Evolutionary conservation across 2,113 vertebrate species (phyloP).

Genomic region (Dipodomys stephensi): DNA sequence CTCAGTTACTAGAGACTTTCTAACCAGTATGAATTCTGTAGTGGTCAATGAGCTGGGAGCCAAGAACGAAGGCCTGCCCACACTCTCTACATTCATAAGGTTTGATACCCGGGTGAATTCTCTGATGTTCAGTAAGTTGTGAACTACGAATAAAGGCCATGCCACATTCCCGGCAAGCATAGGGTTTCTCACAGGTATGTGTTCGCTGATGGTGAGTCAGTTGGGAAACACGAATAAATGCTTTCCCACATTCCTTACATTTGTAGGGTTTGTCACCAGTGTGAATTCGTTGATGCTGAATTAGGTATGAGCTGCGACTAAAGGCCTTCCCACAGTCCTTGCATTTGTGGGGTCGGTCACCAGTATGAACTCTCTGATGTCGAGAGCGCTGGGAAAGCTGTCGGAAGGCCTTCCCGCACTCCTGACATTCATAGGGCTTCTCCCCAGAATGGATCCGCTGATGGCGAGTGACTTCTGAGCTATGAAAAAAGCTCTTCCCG

Average conservation of each 20-base stretch:
- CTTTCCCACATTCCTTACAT: slow-evolving; percentile 80
- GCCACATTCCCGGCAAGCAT: slow-evolving; percentile 75
- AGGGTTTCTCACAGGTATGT: slow-evolving; percentile 81
- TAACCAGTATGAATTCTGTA: slow-evolving; percentile 87
- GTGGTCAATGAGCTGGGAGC: slow-evolving; percentile 84
- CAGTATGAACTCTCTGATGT: slow-evolving; percentile 78
- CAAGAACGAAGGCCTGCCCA: slow-evolving; percentile 84
- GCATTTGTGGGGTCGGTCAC: slow-evolving; percentile 75
- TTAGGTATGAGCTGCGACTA: slow-evolving; percentile 77
- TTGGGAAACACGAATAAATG: slow-evolving; percentile 76
- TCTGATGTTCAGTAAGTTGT: slow-evolving; percentile 81
- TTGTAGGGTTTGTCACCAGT: slow-evolving; percentile 79
- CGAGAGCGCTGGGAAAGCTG: slow-evolving; percentile 70
- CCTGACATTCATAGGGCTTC: slow-evolving; percentile 78
- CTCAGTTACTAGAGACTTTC: slow-evolving; percentile 2
- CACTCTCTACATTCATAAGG: slow-evolving; percentile 80
- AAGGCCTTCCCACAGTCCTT: slow-evolving; percentile 81
- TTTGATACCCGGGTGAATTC: slow-evolving; percentile 82
- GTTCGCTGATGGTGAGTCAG: slow-evolving; percentile 76
- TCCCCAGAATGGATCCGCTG: slow-evolving; percentile 80
- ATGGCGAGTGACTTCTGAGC: slow-evolving; percentile 79
- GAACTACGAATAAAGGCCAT: slow-evolving; percentile 79
- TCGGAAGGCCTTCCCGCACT: slow-evolving; percentile 76
- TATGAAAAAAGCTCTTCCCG: slow-evolving; percentile 81
- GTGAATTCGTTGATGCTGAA: slow-evolving; percentile 80